Percentiles rank a stretch among this genome's conserved stretches.
phyloP scores from a whole-genome alignment of 2,888 invertebrate species.

The Megalurothrips usitatus region DNA sequence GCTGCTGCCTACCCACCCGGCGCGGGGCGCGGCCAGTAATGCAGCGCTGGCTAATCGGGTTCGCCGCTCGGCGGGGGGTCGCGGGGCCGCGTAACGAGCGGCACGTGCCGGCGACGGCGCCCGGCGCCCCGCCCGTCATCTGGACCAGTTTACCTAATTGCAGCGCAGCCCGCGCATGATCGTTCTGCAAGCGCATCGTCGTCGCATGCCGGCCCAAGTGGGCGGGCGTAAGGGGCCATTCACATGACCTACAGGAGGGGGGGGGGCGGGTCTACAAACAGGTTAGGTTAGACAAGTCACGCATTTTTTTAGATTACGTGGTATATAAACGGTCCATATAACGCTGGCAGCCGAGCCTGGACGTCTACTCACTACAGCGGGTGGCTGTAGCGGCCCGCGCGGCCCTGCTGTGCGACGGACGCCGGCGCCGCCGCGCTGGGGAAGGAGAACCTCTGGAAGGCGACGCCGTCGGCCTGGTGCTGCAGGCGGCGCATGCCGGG shows the following conservation, averaged over 20 bases:
- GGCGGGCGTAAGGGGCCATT: no score
- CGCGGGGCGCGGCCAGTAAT: no score
- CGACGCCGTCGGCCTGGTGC: neutral
- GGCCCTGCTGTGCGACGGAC: neutral
- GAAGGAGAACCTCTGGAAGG: neutral
- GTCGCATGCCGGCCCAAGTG: neutral
- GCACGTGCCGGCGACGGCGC: neutral
- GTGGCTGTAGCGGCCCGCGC: no score
- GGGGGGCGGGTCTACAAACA: no score
- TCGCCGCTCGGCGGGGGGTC: neutral
- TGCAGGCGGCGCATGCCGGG: neutral
- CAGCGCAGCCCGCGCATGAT: neutral
- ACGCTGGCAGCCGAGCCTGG: no score
- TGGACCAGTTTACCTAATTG: conserved; percentile 20
- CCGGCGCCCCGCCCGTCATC: neutral
- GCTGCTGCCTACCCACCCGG: no score
- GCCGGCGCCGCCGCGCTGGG: neutral
- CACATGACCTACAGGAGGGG: no score
- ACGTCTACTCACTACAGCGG: no score
- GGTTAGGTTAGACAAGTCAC: no score
- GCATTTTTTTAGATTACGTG: no score
- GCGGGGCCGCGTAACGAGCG: neutral
- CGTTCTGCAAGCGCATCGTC: neutral
- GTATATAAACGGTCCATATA: no score
- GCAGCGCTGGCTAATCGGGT: no score